Conservation (phyloP, 2,113 vertebrate species). For the Tragelaphus buxtoni region DNA sequence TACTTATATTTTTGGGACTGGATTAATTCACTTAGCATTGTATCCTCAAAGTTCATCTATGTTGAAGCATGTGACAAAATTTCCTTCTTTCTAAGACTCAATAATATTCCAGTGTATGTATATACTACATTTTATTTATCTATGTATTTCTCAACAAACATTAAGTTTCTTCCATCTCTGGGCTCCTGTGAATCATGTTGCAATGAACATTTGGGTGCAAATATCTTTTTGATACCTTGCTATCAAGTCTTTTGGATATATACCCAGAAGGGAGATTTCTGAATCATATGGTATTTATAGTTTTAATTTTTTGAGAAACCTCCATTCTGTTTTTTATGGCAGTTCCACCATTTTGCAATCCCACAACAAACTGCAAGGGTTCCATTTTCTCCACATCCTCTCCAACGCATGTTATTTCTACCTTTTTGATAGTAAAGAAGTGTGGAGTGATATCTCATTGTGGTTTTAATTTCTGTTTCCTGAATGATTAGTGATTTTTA, state of each 20-base stretch:
- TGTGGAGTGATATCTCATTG: neutral
- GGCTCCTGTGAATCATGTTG: neutral
- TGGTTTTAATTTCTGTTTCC: neutral
- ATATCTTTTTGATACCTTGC: neutral
- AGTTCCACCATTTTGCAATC: neutral
- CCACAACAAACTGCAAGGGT: neutral
- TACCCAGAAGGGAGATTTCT: neutral
- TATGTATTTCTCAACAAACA: neutral
- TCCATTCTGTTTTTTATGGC: neutral
- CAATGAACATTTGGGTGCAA: neutral
- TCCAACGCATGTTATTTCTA: neutral
- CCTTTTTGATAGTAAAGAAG: neutral
- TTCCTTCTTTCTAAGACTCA: neutral
- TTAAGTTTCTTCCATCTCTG: neutral
- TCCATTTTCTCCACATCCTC: neutral
- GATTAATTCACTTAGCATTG: neutral
- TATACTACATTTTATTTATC: neutral
- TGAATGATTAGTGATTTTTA: neutral
- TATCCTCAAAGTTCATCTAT: neutral
- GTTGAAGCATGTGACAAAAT: neutral
- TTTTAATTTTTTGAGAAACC: neutral
- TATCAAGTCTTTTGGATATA: neutral
- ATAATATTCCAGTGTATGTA: neutral
- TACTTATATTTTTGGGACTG: neutral
- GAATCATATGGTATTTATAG: neutral